Base-by-base conservation (phyloP, 2,888 invertebrate genomes). In the Eudemis profundana region DNA sequence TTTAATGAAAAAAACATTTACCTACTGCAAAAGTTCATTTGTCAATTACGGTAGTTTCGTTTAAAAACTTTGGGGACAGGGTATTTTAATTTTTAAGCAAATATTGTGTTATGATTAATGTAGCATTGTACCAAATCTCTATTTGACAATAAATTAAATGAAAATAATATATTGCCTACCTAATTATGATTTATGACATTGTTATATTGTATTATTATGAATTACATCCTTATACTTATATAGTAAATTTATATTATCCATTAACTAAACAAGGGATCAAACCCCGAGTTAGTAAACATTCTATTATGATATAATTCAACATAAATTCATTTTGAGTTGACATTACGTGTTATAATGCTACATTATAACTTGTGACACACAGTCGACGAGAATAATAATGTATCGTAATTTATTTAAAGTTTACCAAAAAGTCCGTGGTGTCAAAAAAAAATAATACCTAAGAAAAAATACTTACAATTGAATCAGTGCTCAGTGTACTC, bases 241-340 rank as follows among this genome's bases (percentile, higher is more conserved):
- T n/a, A n/a, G n/a, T n/a, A n/a, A n/a, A n/a, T n/a, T 38, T 19
- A 47, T 62, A 17, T n/a, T 12, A n/a, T 17, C 38, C 14, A 29
- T 15, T 38, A 36, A 14, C 27, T 61, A n/a, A 19, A 21, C 36
- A 21, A 23, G 42, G 15, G 42, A 29, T 57, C 49, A 27, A 23
- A 44, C 47, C 1, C 5, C 56, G 12, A 40, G 49, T 63, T 63
- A 54, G 74, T 74, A 76, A 75, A 76, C 70, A 74, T 81, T 78
- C 75, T 77, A 79, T 81, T 79, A 59, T 21, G 17, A 29, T 51
- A 59, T 51, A 53, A 59, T 76, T 69, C 71, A 72, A 75, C 74
- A 78, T 82, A 80, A 81, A 81, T 79, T 79, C 68, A 72, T 71
- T 69, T 73, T 67, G 68, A 69, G 69, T 68, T 76, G 78, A 74